Evolutionary conservation across 2,888 invertebrate species (phyloP), one percentile per base, ranked within the genome.

Genomic region (Hyposoter didymator): DNA sequence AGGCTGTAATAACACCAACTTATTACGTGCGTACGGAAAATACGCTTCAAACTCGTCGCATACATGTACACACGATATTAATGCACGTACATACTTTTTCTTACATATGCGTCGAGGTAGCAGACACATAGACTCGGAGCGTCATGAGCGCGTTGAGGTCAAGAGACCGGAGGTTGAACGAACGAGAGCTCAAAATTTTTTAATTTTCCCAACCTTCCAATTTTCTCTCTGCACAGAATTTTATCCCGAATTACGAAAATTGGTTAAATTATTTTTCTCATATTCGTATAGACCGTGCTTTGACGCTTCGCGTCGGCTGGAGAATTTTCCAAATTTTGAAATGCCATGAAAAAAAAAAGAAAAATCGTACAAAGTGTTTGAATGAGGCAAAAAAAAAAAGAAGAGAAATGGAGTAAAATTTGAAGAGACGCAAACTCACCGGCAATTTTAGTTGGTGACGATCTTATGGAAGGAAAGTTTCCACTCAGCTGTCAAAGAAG

Each of bases 401-500:
- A 28, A 28, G 2, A 28, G 28, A n/a, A n/a, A n/a, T n/a, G n/a
- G n/a, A 28, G 28, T 28, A 28, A 28, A 47, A 52, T 49, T 74
- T 49, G 8, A 39, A 72, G 6, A 79, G 70, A 78, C 85, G 80
- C 82, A 76, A 74, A 45, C 19, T 28, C 32, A 47, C 17, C 32
- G 19, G 35, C 10, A 8, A 19, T 43, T 49, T 70, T 8, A 39
- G 52, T 70, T 39, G 39, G 73, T 22, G 52, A 32, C 28, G 49
- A 67, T 67, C 67, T 79, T 73, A 76, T 28, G 55, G 80, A 78
- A 73, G 85, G 83, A 83, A 84, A 85, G 59, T 78, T 80, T 80
- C 79, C 83, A 82, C 85, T 85, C 83, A 74, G 82, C 80, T 85
- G 82, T 82, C 85, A 80, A 83, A 78, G 85, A 69, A 67, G 80